Evolutionary conservation across 2,113 vertebrate species (phyloP), one percentile per base, ranked within the genome.

Genomic region (Oryzias javanicus): DNA sequence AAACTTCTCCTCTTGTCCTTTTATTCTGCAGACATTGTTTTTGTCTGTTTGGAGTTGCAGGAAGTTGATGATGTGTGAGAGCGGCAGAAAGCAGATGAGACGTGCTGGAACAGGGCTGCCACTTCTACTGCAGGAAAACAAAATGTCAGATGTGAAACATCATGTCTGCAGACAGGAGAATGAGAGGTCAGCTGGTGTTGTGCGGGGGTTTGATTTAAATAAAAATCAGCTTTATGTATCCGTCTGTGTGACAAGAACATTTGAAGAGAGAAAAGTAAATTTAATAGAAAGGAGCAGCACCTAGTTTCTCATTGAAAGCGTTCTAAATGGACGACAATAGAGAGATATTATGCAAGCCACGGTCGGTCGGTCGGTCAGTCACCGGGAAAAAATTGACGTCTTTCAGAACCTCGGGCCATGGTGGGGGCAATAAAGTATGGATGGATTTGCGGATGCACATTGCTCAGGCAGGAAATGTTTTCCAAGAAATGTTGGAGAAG

Each of bases 81-180:
- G 67, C 15, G 70, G 77, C 74, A 78, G 55, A 55, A 46, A 64
- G 42, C 49, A 67, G 85, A 88, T 57, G 75, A 85, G 76, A 89
- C 84, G 64, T 1, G 45, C 56, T 78, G 67, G 81, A 80, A 86
- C 86, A 88, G 77, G 81, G 57, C 47, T 19, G 46, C 19, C 46
- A 19, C 2, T 27, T 27, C 25, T 6, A 6, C 25, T 47, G n/a
- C 42, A 19, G 12, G n/a, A 47, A 47, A 47, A n/a, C 19, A n/a
- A 47, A 19, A 47, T 47, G 17, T 47, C 46, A 35, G 29, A 35
- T 35, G 29, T 35, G 29, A 8, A 35, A 35, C 29, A 35, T 35
- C 29, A 35, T 35, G 8, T 35, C 29, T 35, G 29, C 29, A 35
- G 29, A 35, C 29, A 35, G 8, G 29, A 35, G 8, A 35, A 10